Percentiles rank a stretch among this genome's conserved stretches.
phyloP scores from a whole-genome alignment of 1,140 invertebrate genomes.

The Alviniconcha marisindica region DNA sequence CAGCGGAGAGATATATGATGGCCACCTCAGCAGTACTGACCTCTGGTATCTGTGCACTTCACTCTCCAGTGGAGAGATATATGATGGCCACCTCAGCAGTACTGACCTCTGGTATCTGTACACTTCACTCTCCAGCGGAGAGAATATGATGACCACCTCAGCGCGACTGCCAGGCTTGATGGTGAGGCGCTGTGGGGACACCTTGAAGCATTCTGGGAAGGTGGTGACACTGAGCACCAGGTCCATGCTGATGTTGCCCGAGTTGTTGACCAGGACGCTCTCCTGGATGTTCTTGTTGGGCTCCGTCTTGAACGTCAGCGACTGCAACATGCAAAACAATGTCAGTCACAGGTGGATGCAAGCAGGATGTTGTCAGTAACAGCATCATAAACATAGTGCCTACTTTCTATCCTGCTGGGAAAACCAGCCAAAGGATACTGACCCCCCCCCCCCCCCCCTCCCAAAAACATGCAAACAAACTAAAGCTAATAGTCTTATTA shows the following conservation, averaged over 20 bases:
- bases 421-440: no score
- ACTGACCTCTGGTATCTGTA: constrained; percentile 50
- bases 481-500: no score
- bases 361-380: no score
- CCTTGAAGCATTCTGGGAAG: constrained; percentile 46
- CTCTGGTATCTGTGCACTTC: constrained; percentile 41
- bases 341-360: no score
- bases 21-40: constrained; percentile 43
- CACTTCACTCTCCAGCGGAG: constrained; percentile 32
- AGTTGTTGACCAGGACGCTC: constrained; percentile 51
- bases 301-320: constrained; percentile 36
- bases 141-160: constrained; percentile 44
- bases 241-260: constrained; percentile 56
- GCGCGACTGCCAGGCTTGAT: constrained; percentile 44
- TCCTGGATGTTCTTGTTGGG: constrained; percentile 39
- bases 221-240: constrained; percentile 44
- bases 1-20: constrained; percentile 47
- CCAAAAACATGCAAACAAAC: no score
- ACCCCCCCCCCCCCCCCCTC: no score
- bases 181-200: constrained; percentile 40
- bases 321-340: constrained; percentile 10
- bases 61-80: constrained; percentile 42
- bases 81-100: constrained; percentile 33
- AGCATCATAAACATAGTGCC: no score
- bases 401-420: no score